phyloP scores from a whole-genome alignment of 2,888 invertebrate species.

The Cyclophora albipunctata region DNA sequence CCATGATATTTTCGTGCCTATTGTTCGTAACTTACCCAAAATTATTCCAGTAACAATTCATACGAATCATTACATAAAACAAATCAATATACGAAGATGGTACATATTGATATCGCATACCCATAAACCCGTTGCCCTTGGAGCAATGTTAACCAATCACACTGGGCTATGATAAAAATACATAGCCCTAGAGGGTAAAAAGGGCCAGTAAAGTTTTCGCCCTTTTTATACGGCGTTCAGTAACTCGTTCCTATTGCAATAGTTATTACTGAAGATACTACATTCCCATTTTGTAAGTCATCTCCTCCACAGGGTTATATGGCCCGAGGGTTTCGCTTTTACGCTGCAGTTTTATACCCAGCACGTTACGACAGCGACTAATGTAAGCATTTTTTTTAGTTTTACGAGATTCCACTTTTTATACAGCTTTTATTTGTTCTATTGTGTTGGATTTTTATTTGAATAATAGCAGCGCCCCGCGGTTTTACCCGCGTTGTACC shows the following conservation, averaged over 20 bases:
- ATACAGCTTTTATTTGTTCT: conserved; percentile 8
- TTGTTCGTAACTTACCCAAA: too few species aligned
- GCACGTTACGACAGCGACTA: conserved; percentile 11
- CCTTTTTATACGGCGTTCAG: background rate
- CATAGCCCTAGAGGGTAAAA: background rate
- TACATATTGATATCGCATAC: too few species aligned
- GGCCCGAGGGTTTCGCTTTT: conserved; percentile 12
- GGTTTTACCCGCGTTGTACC: too few species aligned
- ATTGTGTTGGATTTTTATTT: too few species aligned
- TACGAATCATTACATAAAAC: too few species aligned
- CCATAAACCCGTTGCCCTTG: too few species aligned
- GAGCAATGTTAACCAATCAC: too few species aligned
- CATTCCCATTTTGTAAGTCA: conserved; percentile 5
- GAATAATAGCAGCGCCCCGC: too few species aligned
- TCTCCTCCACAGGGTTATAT: conserved; percentile 10
- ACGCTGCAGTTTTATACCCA: conserved; percentile 17
- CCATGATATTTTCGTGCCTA: too few species aligned
- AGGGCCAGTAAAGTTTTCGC: background rate
- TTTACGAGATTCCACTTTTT: conserved; percentile 18
- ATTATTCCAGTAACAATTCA: too few species aligned
- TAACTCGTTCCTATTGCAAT: background rate
- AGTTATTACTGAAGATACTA: conserved; percentile 14
- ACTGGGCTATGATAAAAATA: background rate
- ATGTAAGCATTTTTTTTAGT: conserved; percentile 21
- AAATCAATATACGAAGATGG: too few species aligned